Conservation (phyloP, 2,888 invertebrate species). For the Penaeus monodon region DNA sequence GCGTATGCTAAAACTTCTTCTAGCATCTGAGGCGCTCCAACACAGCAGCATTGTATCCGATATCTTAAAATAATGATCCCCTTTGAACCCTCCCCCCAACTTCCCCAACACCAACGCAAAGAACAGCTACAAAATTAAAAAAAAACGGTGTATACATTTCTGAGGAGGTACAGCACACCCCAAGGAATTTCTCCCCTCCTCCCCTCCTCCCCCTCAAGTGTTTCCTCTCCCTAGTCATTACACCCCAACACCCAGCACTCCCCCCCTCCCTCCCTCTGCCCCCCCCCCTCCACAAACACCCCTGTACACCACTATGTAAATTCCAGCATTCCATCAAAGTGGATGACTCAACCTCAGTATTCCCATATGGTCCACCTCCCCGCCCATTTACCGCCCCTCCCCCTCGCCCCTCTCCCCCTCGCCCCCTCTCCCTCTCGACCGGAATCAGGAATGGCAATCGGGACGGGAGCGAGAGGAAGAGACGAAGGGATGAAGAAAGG, state of each 20-base stretch:
- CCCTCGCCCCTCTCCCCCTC: conserved; percentile 24
- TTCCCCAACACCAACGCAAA: no score
- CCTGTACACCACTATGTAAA: conserved; percentile 29
- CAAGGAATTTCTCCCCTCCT: no score
- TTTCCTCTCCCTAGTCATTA: neutral
- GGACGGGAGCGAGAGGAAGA: neutral
- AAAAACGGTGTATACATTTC: no score
- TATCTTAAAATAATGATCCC: neutral
- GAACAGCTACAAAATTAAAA: no score
- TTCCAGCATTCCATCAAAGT: conserved; percentile 49
- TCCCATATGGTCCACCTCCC: conserved; percentile 46
- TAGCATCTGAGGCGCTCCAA: no score
- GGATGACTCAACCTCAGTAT: conserved; percentile 39
- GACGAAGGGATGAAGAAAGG: neutral
- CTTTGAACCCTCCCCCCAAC: no score
- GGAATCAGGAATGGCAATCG: conserved; percentile 38
- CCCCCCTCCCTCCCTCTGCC: neutral
- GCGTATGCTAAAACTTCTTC: no score
- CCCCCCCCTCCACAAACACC: neutral
- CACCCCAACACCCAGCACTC: neutral
- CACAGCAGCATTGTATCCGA: no score
- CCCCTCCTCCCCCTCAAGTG: neutral
- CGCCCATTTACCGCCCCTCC: conserved; percentile 13
- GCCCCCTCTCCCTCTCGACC: conserved; percentile 27
- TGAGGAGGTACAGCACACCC: no score